phyloP scores from a whole-genome alignment of 2,113 vertebrate genomes.

The Perca schrenkii region DNA sequence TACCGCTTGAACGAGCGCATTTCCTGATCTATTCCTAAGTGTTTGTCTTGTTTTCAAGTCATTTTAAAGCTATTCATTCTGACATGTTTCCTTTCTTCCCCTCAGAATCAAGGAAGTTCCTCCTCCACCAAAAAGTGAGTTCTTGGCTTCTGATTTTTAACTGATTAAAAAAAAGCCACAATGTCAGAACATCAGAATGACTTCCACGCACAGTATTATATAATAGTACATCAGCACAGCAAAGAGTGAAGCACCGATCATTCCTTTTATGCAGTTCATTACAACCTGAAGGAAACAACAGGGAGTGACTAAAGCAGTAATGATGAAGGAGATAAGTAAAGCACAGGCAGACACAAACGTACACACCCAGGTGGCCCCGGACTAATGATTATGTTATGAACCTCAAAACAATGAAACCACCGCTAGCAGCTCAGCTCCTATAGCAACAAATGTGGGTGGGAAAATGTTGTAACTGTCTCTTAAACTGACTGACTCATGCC shows the following conservation, averaged over 20 bases:
- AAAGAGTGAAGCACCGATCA: neutral
- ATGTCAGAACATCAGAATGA: neutral
- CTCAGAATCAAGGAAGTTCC: conserved; percentile 81
- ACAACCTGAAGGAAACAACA: neutral
- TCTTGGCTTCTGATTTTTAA: neutral
- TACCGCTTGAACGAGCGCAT: neutral
- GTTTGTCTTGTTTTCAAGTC: neutral
- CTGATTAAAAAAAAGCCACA: neutral
- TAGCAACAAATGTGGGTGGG: conserved; percentile 46
- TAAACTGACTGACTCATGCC: conserved; percentile 29
- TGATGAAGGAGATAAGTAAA: neutral
- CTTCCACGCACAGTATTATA: neutral
- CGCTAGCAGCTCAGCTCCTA: conserved; percentile 43
- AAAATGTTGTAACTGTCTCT: conserved; percentile 20
- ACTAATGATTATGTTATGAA: conserved; percentile 61
- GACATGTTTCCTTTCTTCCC: conserved; percentile 49
- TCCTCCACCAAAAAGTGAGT: conserved; percentile 84
- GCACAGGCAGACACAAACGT: conserved; percentile 1
- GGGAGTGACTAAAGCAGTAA: neutral
- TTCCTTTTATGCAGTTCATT: neutral
- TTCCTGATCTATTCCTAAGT: neutral
- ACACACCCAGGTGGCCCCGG: conserved; percentile 19
- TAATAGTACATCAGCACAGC: neutral
- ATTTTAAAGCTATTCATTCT: neutral
- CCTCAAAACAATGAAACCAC: conserved; percentile 54